Conservation (phyloP, 2,888 invertebrate genomes). For the Eulithis testata region DNA sequence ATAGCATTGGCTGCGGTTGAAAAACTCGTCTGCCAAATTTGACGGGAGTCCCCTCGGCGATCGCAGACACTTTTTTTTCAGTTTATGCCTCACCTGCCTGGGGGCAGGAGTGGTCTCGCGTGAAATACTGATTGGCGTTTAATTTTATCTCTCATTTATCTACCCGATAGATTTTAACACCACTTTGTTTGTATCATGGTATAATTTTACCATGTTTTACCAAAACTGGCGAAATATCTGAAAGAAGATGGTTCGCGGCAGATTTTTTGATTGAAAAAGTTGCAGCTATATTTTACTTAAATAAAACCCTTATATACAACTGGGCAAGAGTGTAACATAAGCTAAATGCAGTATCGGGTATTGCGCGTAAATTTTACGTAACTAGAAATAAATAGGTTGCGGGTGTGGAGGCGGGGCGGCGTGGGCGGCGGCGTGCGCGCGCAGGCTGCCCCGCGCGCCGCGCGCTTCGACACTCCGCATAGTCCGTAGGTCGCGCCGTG, state of each 20-base stretch:
- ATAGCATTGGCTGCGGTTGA: slow-evolving; percentile 77
- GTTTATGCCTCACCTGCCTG: slow-evolving; percentile 74
- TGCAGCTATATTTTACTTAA: slow-evolving; percentile 47
- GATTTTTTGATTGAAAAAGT: slow-evolving; percentile 31
- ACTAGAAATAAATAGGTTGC: slow-evolving; percentile 85
- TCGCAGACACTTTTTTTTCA: slow-evolving; percentile 67
- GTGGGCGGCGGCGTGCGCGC: slow-evolving; percentile 79
- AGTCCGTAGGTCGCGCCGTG: slow-evolving; percentile 77
- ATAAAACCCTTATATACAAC: slow-evolving; percentile 33
- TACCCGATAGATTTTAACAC: slow-evolving; percentile 29
- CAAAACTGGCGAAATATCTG: slow-evolving; percentile 5
- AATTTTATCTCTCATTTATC: slow-evolving; percentile 65
- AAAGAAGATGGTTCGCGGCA: slow-evolving; percentile 9
- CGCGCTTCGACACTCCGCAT: slow-evolving; percentile 58
- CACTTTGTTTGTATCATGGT: background rate
- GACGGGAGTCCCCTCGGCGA: slow-evolving; percentile 65
- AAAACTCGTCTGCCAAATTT: slow-evolving; percentile 77
- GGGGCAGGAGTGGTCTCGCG: slow-evolving; percentile 65
- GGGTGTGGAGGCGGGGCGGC: slow-evolving; percentile 82
- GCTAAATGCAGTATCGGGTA: slow-evolving; percentile 82
- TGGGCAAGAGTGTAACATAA: slow-evolving; percentile 63
- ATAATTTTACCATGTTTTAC: background rate
- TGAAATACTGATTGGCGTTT: slow-evolving; percentile 75
- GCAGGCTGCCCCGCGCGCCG: slow-evolving; percentile 53
- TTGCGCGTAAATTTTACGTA: slow-evolving; percentile 85